These are phyloP conservation scores for Morus bassanus DNA, from an alignment of 2,797 vertebrate genomes.

Conservation along the genomic window DNA sequence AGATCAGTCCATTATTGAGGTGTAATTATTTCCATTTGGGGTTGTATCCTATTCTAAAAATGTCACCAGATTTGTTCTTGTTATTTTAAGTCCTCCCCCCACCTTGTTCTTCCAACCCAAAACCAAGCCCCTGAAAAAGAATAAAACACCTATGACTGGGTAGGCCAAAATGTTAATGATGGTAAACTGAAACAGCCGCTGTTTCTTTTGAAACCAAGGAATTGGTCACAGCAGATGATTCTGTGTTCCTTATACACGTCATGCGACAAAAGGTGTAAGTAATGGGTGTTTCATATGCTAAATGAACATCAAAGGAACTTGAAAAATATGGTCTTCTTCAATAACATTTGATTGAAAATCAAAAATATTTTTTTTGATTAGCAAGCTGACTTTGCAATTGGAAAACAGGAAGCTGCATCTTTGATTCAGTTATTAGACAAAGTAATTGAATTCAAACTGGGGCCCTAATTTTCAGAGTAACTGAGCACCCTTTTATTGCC, in stretches of 20 bases:
- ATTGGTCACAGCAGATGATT: background rate
- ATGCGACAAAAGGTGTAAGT: background rate
- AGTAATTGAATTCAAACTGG: background rate
- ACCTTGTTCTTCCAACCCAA: fast-evolving
- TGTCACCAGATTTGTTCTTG: background rate
- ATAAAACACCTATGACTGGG: background rate
- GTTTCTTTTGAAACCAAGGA: background rate
- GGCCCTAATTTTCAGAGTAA: background rate
- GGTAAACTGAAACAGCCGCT: background rate
- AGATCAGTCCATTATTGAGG: background rate
- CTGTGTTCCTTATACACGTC: background rate
- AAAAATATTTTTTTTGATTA: background rate
- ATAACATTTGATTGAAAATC: background rate
- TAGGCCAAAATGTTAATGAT: background rate
- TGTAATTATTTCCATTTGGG: background rate
- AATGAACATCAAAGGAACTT: background rate
- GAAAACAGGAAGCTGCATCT: background rate
- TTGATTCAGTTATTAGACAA: background rate
- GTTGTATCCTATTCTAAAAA: background rate
- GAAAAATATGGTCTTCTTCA: background rate
- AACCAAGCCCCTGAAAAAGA: background rate
- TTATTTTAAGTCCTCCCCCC: background rate
- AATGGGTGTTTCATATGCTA: background rate
- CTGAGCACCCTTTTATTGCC: background rate
- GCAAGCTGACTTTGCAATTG: background rate